Conservation (phyloP, 2,888 invertebrate species). For the Stictocephala bisonia region DNA sequence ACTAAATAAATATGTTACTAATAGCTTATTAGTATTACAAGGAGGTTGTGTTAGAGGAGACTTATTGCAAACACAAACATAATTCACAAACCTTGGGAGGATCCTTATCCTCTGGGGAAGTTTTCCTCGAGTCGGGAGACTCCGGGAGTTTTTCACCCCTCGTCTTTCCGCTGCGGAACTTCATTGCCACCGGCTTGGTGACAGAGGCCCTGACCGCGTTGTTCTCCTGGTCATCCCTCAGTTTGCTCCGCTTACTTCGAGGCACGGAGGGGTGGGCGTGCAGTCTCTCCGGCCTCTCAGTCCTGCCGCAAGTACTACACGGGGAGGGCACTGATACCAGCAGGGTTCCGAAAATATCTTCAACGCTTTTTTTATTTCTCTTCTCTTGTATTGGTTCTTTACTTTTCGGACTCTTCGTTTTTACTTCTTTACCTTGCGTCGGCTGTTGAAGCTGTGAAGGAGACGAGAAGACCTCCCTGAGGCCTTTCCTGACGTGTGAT, state of each 20-base stretch:
- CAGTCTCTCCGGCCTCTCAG: constrained; percentile 75
- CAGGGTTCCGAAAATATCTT: constrained; percentile 44
- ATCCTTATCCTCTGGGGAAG: too few species aligned
- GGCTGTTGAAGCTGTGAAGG: constrained; percentile 4
- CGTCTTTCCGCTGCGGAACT: constrained; percentile 61
- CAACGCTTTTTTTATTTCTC: constrained; percentile 38
- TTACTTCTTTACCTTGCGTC: background rate
- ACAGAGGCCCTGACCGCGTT: constrained; percentile 64
- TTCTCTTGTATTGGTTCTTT: constrained; percentile 9
- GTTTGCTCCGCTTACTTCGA: constrained; percentile 50
- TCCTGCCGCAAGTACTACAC: constrained; percentile 75
- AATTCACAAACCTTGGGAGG: too few species aligned
- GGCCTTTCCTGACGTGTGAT: constrained; percentile 33
- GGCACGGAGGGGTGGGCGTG: constrained; percentile 68
- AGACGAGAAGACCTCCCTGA: constrained; percentile 42
- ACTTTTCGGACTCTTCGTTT: constrained; percentile 24
- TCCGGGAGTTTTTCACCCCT: constrained; percentile 3
- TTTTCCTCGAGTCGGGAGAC: too few species aligned
- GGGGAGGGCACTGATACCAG: constrained; percentile 65
- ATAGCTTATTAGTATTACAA: too few species aligned
- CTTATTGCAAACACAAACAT: too few species aligned
- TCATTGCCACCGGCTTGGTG: constrained; percentile 68
- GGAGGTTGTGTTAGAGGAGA: too few species aligned
- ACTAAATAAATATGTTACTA: too few species aligned
- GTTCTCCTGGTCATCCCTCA: constrained; percentile 49